Conservation (phyloP, 92 coral and sea anemone species). For the Palythoa grandiflora region DNA sequence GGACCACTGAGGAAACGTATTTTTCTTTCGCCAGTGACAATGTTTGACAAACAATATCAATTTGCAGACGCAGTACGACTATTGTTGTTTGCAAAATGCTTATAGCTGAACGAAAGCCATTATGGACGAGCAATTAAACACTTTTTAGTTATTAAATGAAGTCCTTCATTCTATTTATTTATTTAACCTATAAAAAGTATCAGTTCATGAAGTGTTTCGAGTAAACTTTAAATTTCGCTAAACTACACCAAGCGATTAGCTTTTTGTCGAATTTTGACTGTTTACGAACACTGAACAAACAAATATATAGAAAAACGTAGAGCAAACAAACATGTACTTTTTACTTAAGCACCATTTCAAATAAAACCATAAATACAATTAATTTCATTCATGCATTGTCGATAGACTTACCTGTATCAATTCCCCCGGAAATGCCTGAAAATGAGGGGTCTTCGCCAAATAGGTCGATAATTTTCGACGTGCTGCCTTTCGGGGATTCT, state of each 20-base stretch:
- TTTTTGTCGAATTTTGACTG: background rate
- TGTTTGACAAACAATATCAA: background rate
- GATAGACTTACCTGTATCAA: conserved; percentile 26
- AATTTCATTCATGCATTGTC: too few relatives aligned
- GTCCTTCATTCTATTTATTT: background rate
- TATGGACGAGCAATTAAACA: background rate
- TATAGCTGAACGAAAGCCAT: background rate
- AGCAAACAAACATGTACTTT: too few relatives aligned
- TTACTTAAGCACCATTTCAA: too few relatives aligned
- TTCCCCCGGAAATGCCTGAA: conserved; percentile 61
- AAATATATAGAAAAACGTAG: background rate
- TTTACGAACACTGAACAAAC: background rate
- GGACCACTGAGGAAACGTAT: background rate
- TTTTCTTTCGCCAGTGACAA: background rate
- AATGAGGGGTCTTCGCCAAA: conserved; percentile 65
- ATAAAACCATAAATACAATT: too few relatives aligned
- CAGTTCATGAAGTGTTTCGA: background rate
- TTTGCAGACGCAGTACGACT: conserved; percentile 3
- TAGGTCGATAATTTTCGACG: conserved; percentile 5
- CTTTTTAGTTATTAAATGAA: background rate
- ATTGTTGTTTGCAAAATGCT: background rate
- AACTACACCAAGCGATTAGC: background rate
- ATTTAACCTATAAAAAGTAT: background rate
- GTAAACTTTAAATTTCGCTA: conserved; percentile 1
- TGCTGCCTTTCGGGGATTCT: background rate